Conservation (phyloP, 2,888 invertebrate genomes). For the Troides aeacus region DNA sequence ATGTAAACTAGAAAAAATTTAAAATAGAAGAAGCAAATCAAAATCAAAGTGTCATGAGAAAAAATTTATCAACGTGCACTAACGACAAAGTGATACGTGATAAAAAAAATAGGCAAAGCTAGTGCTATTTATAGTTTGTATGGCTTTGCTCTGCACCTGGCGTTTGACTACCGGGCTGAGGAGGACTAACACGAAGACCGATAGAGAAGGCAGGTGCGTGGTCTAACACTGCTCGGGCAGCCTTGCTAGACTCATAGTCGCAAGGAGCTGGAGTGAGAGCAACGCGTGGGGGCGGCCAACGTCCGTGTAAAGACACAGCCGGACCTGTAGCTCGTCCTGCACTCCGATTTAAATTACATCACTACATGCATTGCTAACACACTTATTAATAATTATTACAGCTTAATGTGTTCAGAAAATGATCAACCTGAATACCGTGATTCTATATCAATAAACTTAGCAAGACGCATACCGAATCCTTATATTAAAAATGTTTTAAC, state of each 20-base stretch:
- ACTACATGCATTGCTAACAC: neutral
- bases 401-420: neutral
- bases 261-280: constrained; percentile 91
- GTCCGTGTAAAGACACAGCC: constrained; percentile 88
- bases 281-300: constrained; percentile 84
- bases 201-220: constrained; percentile 83
- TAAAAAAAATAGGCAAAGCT: constrained; percentile 10
- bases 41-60: neutral
- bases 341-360: constrained; percentile 18
- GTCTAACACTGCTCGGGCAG: constrained; percentile 76
- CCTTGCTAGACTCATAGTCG: constrained; percentile 91
- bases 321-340: constrained; percentile 85
- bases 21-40: neutral
- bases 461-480: too few relatives aligned
- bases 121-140: constrained; percentile 12
- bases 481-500: too few relatives aligned
- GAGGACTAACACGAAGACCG: constrained; percentile 76
- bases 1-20: too few relatives aligned
- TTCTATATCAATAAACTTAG: too few relatives aligned
- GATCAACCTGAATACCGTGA: too few relatives aligned
- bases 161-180: constrained; percentile 65
- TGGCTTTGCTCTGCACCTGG: constrained; percentile 70
- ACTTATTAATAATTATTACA: neutral
- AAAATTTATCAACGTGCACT: constrained; percentile 2
- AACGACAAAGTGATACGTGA: constrained; percentile 11